Conservation (phyloP, 1,140 invertebrate species). For the Probaryconus sp. region DNA sequence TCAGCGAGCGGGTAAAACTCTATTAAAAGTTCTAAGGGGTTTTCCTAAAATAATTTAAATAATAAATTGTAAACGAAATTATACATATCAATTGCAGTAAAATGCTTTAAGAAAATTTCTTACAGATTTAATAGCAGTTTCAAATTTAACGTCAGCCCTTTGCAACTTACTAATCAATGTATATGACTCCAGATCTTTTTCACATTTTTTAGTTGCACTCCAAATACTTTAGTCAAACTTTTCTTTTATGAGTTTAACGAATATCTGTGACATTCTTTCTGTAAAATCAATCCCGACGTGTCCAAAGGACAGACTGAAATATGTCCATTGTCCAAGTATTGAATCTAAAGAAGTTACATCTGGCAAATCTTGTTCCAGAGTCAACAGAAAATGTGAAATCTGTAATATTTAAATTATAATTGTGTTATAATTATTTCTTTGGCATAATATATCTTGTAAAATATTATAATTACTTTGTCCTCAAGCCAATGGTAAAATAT, state of each 20-base stretch:
- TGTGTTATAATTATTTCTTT: too few relatives aligned
- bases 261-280: conserved; percentile 90
- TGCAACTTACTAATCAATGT: conserved; percentile 83
- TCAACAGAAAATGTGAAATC: conserved; percentile 88
- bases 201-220: conserved; percentile 83
- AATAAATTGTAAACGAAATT: too few relatives aligned
- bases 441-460: too few relatives aligned
- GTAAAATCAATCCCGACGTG: conserved; percentile 95
- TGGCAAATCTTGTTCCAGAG: conserved; percentile 85
- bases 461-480: conserved; percentile 88
- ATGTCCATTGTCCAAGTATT: conserved; percentile 95
- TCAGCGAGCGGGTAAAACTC: conserved; percentile 94
- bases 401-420: too few relatives aligned
- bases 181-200: conserved; percentile 85
- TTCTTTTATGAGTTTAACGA: conserved; percentile 83
- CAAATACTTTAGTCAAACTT: conserved; percentile 81
- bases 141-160: conserved; percentile 69
- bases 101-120: conserved; percentile 25
- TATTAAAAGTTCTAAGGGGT: conserved; percentile 88
- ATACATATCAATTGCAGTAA: conserved; percentile 2
- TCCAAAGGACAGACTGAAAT: conserved; percentile 95
- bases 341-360: conserved; percentile 88
- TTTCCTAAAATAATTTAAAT: conserved; percentile 70
- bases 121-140: conserved; percentile 69
- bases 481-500: conserved; percentile 89